A percentile compares a stretch with the other conserved stretches of the same genome.
Conservation (phyloP, 1,140 invertebrate species). For the Drosophila arawakana region DNA sequence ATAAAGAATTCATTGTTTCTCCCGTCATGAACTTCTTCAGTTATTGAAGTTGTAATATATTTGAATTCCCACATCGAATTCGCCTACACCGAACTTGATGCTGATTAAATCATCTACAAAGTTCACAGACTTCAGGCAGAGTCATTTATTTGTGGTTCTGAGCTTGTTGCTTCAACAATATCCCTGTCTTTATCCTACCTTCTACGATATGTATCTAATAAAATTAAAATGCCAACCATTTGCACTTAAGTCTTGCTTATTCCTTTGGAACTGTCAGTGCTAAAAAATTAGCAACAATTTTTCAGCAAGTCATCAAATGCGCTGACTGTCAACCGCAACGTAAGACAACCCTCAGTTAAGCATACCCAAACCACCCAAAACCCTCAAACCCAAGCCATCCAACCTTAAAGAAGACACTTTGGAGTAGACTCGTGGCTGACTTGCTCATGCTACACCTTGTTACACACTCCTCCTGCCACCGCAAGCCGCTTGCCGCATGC, state of each 20-base stretch:
- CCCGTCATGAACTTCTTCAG: too few relatives aligned
- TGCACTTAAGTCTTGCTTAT: slow-evolving; percentile 54
- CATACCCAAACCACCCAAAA: background rate
- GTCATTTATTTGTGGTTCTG: slow-evolving; percentile 31
- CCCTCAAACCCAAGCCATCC: background rate
- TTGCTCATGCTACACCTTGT: slow-evolving; percentile 71
- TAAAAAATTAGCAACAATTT: slow-evolving; percentile 82
- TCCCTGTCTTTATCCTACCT: slow-evolving; percentile 27
- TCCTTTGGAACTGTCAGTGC: slow-evolving; percentile 42
- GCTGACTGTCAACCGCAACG: slow-evolving; percentile 72
- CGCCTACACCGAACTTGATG: background rate
- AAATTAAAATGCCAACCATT: slow-evolving; percentile 78
- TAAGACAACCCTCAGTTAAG: slow-evolving; percentile 28
- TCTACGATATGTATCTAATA: slow-evolving; percentile 53
- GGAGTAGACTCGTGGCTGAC: slow-evolving; percentile 46
- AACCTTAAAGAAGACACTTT: slow-evolving; percentile 56
- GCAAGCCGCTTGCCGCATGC: slow-evolving; percentile 2
- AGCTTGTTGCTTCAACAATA: slow-evolving; percentile 51
- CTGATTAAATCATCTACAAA: slow-evolving; percentile 8
- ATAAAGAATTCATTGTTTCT: too few relatives aligned
- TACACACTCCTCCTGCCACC: slow-evolving; percentile 33
- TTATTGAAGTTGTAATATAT: background rate
- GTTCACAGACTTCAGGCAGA: slow-evolving; percentile 29
- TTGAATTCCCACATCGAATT: slow-evolving; percentile 3
- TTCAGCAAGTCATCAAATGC: slow-evolving; percentile 76